Base-by-base conservation (phyloP, 1,140 invertebrate genomes). In the Rhysida immarginata region DNA sequence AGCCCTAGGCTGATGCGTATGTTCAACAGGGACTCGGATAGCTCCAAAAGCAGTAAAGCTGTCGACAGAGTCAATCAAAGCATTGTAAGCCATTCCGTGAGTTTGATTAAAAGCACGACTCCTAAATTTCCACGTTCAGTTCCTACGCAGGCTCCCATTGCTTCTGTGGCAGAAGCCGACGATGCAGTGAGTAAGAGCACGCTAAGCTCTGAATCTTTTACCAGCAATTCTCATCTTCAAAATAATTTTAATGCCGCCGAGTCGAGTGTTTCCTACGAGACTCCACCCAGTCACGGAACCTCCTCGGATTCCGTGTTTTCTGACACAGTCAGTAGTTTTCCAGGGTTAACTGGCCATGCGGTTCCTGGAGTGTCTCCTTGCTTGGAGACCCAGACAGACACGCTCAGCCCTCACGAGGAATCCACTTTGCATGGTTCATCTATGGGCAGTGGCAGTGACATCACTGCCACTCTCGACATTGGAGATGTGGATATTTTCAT, bases 1-100 rank as follows among this genome's bases (percentile, higher is more conserved):
- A 56, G 55, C 26, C 55, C 55, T 2, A 3, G 55, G 2, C 52
- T 56, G 3, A 49, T 49, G 27, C 24, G 55, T 11, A 56, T 56
- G 55, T 56, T 56, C 26, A 49, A 26, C 25, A 5, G 21, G n/a
- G 53, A 43, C 2, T 18, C 35, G 2, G 41, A 51, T 51, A 25
- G 8, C 24, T 26, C 24, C 49, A 25, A 27, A 26, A 26, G 13
- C 13, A 27, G 49, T 27, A 51, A 51, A 26, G 44, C 16, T 46
- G 5, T 8, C 8, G 44, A 5, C 5, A 41, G n/a, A 41, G n/a
- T n/a, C 11, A n/a, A n/a, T n/a, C 8, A 5, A 5, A 5, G 5
- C 5, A 20, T 46, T 8, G 16, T 18, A 46, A 46, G 5, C 8
- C 8, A 8, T 20, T 13, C 21, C 5, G 5, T 20, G 8, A 11